Evolutionary conservation across 2,113 vertebrate species (phyloP).

Genomic region (Myocastor coypus): DNA sequence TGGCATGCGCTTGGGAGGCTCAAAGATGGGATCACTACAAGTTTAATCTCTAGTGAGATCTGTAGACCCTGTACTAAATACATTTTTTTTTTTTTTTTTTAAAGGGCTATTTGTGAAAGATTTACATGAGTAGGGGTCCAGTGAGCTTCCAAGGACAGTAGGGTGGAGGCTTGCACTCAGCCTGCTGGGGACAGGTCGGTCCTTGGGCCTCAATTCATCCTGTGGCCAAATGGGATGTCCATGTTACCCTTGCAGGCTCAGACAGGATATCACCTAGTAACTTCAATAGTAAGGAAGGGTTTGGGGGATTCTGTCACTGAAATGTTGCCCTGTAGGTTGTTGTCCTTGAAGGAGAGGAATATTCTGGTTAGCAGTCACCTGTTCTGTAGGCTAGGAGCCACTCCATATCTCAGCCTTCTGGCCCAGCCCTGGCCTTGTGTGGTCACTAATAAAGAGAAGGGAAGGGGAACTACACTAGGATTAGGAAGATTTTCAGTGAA

Average conservation of each 20-base stretch:
- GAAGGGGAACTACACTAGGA: no score
- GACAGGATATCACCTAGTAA: not conserved
- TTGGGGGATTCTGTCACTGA: not conserved
- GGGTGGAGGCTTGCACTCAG: not conserved
- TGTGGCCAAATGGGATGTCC: not conserved
- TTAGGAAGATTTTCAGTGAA: not conserved
- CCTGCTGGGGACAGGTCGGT: not conserved
- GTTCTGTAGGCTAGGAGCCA: not conserved
- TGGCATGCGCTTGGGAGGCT: no score
- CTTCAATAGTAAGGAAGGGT: not conserved
- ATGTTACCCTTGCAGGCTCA: not conserved
- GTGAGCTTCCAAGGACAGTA: not conserved
- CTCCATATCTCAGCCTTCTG: rapidly evolving
- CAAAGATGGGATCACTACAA: no score
- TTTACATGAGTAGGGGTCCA: no score
- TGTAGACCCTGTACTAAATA: no score
- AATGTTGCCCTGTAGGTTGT: constrained; percentile 49
- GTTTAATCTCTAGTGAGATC: no score
- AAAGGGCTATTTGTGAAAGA: not conserved
- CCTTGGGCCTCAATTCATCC: not conserved
- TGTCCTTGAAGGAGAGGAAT: constrained; percentile 60
- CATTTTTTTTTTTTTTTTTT: no score
- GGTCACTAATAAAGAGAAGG: not conserved
- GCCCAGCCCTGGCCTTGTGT: rapidly evolving
- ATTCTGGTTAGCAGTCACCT: not conserved